phyloP scores from a whole-genome alignment of 2,113 vertebrate genomes.

The Nerophis lumbriciformis region DNA sequence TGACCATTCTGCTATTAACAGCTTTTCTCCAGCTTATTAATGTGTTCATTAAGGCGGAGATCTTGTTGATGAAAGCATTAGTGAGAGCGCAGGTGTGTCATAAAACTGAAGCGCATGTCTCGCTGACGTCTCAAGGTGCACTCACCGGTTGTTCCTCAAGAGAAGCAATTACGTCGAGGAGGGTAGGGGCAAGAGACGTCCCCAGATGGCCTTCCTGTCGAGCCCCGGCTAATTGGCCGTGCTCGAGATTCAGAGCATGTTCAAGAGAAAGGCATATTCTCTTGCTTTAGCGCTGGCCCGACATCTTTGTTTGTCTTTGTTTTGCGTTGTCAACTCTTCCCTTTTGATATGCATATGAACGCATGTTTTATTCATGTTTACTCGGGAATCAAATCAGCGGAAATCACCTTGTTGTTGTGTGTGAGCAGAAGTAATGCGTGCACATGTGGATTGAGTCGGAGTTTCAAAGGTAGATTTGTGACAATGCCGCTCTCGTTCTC shows the following conservation, averaged over 20 bases:
- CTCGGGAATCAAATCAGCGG: constrained; percentile 45
- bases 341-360: constrained; percentile 68
- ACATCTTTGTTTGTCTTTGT: constrained; percentile 63
- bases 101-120: constrained; percentile 54
- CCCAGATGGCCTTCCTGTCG: constrained; percentile 55
- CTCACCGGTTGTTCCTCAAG: constrained; percentile 69
- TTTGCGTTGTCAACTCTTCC: constrained; percentile 65
- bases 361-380: constrained; percentile 72
- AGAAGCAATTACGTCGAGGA: constrained; percentile 77
- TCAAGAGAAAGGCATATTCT: constrained; percentile 25
- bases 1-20: constrained; percentile 32
- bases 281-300: constrained; percentile 19
- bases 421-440: constrained; percentile 16
- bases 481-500: constrained; percentile 16
- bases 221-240: constrained; percentile 69
- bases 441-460: constrained; percentile 14
- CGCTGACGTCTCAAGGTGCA: constrained; percentile 56
- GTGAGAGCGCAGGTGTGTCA: constrained; percentile 49
- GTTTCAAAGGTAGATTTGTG: constrained; percentile 45
- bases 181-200: constrained; percentile 26
- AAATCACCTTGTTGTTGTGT: constrained; percentile 46
- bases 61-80: constrained; percentile 67
- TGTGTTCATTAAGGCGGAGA: constrained; percentile 60
- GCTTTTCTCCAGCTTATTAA: constrained; percentile 44
- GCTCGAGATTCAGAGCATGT: constrained; percentile 60